phyloP scores from a whole-genome alignment of 2,888 invertebrate species.

The Apodemia hepburni region DNA sequence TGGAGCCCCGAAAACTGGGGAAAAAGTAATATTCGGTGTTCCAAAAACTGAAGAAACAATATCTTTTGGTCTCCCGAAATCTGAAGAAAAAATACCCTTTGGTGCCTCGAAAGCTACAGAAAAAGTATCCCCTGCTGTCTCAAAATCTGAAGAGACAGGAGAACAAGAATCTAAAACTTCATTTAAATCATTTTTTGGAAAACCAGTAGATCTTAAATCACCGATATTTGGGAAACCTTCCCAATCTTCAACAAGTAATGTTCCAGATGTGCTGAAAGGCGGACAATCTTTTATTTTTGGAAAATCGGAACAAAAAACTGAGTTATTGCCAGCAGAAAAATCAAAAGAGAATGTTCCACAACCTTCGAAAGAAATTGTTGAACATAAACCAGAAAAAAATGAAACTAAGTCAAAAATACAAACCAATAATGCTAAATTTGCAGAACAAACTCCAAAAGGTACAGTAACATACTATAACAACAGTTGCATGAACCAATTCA shows the following conservation, averaged over 20 bases:
- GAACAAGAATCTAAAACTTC: slow-evolving; percentile 44
- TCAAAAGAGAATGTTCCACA: slow-evolving; percentile 51
- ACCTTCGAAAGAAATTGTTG: slow-evolving; percentile 13
- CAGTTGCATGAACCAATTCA: too few relatives aligned
- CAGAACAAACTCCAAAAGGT: neutral
- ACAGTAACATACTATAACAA: neutral
- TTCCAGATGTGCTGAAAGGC: slow-evolving; percentile 47
- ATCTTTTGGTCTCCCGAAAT: slow-evolving; percentile 35
- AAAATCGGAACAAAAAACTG: slow-evolving; percentile 40
- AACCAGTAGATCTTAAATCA: slow-evolving; percentile 46
- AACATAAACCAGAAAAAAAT: slow-evolving; percentile 19
- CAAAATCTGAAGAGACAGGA: slow-evolving; percentile 58
- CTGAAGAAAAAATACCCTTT: slow-evolving; percentile 17
- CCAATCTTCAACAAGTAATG: slow-evolving; percentile 40
- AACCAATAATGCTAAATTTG: neutral
- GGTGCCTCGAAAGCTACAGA: slow-evolving; percentile 36
- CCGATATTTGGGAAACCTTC: slow-evolving; percentile 50
- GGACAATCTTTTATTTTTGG: slow-evolving; percentile 34
- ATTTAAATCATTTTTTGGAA: slow-evolving; percentile 34
- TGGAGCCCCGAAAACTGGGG: slow-evolving; percentile 33
- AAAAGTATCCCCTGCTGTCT: slow-evolving; percentile 25
- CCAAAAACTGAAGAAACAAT: slow-evolving; percentile 50
- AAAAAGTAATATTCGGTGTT: slow-evolving; percentile 25
- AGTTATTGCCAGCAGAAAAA: slow-evolving; percentile 39
- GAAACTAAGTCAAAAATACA: slow-evolving; percentile 16